Percentiles rank a stretch among this genome's conserved stretches.
These are phyloP conservation scores for Calidris pygmaea DNA, from an alignment of 2,113 vertebrate genomes.

Conservation along the genomic window DNA sequence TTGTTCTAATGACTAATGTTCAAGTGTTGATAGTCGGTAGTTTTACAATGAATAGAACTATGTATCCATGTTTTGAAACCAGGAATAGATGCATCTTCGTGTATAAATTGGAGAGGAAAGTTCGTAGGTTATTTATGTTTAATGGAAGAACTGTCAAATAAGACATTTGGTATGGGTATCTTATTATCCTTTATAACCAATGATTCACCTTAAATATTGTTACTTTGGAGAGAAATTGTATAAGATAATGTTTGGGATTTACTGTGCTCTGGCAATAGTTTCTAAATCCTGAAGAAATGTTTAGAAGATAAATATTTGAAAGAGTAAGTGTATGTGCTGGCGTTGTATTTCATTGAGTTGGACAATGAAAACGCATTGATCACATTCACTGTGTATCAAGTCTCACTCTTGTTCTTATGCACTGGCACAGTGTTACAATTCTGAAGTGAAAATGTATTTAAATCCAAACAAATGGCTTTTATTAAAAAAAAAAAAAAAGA, in stretches of 20 bases:
- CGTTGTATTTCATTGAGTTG: neutral
- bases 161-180: neutral
- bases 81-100: neutral
- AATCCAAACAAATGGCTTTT: conserved; percentile 17
- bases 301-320: neutral
- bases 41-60: neutral
- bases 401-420: neutral
- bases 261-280: neutral
- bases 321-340: neutral
- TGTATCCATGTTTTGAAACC: neutral
- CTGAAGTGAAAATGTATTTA: neutral
- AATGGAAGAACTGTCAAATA: neutral
- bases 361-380: neutral
- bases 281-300: neutral
- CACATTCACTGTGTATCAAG: neutral
- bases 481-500: neutral
- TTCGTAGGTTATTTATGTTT: neutral
- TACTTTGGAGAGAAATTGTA: neutral
- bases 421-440: neutral
- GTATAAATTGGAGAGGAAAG: neutral
- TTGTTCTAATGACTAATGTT: neutral
- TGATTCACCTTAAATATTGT: neutral
- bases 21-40: neutral
- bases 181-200: neutral
- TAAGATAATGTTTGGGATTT: neutral